Evolutionary conservation across 2,888 invertebrate species (phyloP), one percentile per base, ranked within the genome.

Genomic region (Metalampra italica): DNA sequence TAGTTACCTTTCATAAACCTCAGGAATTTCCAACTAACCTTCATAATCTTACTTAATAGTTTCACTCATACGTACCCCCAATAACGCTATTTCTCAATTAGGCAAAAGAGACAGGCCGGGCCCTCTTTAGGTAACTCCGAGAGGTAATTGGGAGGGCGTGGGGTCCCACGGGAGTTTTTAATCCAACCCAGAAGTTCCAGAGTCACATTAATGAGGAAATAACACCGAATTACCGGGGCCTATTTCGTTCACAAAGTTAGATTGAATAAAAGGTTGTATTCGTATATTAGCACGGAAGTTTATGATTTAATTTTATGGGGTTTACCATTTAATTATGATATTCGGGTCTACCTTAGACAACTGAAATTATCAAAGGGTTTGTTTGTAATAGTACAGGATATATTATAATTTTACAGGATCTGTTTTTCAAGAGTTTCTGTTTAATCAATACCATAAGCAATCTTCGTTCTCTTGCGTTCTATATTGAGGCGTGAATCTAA

Each of bases 181-280:
- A 85, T 83, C 78, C 79, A 62, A 59, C 68, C 75, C 73, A 55
- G 54, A 78, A 79, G 71, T 81, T 81, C 63, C 67, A 68, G 73
- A 78, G 79, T 77, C 75, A 72, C 79, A 77, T 80, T 83, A 83
- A 85, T 81, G 82, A 82, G 82, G 74, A 82, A 82, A 84, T 86
- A 85, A 84, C 77, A 80, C 76, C 75, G 71, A 76, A 83, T 84
- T 82, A 85, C 78, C 66, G 62, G 62, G 56, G 68, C 74, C 72
- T 78, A 78, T 36, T 47, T 12, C 44, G 79, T 72, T 80, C 65
- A 60, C 69, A 75, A 84, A 85, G 84, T 87, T 85, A 79, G 75
- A 85, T 84, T 84, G 84, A 87, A 86, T 86, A 83, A 81, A 83
- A 82, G 78, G 78, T 80, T 75, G 70, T 71, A 64, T 74, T 71